phyloP scores from a whole-genome alignment of 2,113 vertebrate genomes.

The Morone saxatilis region DNA sequence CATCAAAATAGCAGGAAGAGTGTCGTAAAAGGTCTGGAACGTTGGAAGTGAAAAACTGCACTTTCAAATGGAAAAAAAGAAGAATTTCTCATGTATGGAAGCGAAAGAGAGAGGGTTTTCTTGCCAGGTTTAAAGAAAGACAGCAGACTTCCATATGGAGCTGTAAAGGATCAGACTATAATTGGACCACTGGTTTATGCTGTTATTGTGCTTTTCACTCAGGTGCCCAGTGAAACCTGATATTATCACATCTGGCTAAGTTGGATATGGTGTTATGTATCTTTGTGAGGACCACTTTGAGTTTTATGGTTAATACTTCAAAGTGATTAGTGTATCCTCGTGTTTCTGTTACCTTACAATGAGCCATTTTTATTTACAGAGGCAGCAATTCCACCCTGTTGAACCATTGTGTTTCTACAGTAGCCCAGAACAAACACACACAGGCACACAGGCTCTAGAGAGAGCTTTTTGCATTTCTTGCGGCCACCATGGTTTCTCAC shows the following conservation, averaged over 20 bases:
- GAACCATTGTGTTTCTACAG: too few species aligned
- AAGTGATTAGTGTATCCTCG: too few species aligned
- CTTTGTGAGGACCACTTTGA: neutral
- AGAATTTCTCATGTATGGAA: slow-evolving; percentile 23
- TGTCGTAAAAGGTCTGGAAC: slow-evolving; percentile 57
- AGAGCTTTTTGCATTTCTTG: too few species aligned
- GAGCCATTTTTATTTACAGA: too few species aligned
- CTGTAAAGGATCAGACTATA: slow-evolving; percentile 28
- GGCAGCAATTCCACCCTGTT: too few species aligned
- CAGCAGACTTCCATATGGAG: slow-evolving; percentile 51
- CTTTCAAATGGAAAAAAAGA: slow-evolving; percentile 42
- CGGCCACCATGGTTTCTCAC: too few species aligned
- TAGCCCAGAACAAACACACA: too few species aligned
- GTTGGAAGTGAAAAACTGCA: slow-evolving; percentile 46
- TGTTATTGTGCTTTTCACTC: slow-evolving; percentile 34
- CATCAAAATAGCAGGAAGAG: slow-evolving; percentile 66
- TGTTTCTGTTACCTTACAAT: too few species aligned
- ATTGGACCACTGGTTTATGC: slow-evolving; percentile 29
- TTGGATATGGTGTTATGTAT: slow-evolving; percentile 15
- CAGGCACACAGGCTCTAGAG: too few species aligned
- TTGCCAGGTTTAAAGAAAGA: slow-evolving; percentile 44
- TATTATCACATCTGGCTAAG: slow-evolving; percentile 56
- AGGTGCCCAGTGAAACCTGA: slow-evolving; percentile 59
- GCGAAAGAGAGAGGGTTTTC: neutral
- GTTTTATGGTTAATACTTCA: too few species aligned